Evolutionary conservation across 1,140 invertebrate species (phyloP).

Genomic region (Telenomus remus): DNA sequence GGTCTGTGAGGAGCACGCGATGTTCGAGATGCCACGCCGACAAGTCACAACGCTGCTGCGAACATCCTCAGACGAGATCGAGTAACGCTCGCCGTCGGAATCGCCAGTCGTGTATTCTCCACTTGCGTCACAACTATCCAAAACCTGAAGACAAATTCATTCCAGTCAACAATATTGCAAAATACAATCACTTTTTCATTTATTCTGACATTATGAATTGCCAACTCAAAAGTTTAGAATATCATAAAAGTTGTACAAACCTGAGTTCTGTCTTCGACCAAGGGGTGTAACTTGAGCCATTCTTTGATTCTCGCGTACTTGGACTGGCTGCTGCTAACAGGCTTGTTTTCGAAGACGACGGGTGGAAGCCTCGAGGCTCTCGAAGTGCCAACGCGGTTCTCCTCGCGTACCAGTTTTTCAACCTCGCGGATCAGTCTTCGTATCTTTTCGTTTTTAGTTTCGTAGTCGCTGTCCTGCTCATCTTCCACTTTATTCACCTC

Average conservation of each 20-base stretch:
- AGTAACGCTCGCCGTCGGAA: slow-evolving; percentile 81
- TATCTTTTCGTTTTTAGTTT: slow-evolving; percentile 75
- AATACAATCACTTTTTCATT: no score
- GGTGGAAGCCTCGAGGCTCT: slow-evolving; percentile 73
- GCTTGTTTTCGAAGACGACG: slow-evolving; percentile 72
- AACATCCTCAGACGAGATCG: slow-evolving; percentile 84
- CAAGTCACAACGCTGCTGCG: slow-evolving; percentile 81
- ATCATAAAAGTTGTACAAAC: slow-evolving; percentile 1
- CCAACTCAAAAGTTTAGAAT: no score
- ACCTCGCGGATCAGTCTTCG: slow-evolving; percentile 82
- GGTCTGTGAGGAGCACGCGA: slow-evolving; percentile 75
- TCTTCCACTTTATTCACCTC: slow-evolving; percentile 41
- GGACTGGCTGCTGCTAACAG: slow-evolving; percentile 73
- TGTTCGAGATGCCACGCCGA: slow-evolving; percentile 66
- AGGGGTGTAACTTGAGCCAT: slow-evolving; percentile 78
- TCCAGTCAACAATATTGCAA: no score
- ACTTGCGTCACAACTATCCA: slow-evolving; percentile 89
- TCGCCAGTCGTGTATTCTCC: slow-evolving; percentile 90
- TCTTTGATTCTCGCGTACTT: slow-evolving; percentile 83
- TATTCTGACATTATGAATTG: no score
- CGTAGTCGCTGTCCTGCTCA: slow-evolving; percentile 67
- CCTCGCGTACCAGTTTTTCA: slow-evolving; percentile 81
- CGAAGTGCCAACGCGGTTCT: slow-evolving; percentile 67
- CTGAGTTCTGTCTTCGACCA: slow-evolving; percentile 57
- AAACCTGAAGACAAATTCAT: slow-evolving; percentile 55